Evolutionary conservation across 2,797 vertebrate genomes (phyloP).

Genomic region (Brachymystax lenok): DNA sequence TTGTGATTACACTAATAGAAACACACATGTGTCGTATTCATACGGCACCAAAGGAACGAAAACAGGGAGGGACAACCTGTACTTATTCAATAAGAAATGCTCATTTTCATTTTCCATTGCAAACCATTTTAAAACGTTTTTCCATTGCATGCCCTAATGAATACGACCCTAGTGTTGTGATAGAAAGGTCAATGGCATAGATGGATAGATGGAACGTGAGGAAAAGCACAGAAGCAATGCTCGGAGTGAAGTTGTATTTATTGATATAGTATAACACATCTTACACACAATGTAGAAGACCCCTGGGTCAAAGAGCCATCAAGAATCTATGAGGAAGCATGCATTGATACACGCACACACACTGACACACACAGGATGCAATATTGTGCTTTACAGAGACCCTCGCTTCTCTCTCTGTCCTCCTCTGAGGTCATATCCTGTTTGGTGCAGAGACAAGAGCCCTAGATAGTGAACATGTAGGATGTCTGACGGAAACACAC

Average conservation of each 20-base stretch:
- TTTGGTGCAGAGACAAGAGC: constrained; percentile 31
- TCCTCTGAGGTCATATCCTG: constrained; percentile 45
- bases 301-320: constrained; percentile 26
- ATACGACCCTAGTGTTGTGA: neutral
- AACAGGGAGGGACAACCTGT: neutral
- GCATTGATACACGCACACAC: constrained; percentile 56
- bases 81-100: neutral
- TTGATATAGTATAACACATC: constrained; percentile 56
- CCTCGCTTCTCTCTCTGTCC: constrained; percentile 32
- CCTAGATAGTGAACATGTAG: constrained; percentile 24
- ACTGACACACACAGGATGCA: constrained; percentile 11
- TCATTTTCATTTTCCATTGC: neutral
- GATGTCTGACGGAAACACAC: constrained; percentile 29
- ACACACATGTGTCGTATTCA: neutral
- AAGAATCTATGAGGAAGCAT: constrained; percentile 59
- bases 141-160: neutral
- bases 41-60: neutral
- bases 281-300: constrained; percentile 41
- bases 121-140: no score
- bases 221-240: neutral
- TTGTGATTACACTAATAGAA: neutral
- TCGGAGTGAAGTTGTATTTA: constrained; percentile 61
- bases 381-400: constrained; percentile 71
- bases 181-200: constrained; percentile 3
- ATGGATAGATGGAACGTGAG: no score